Conservation (phyloP, 30 jellyfish, hydroid and myxozoan genomes). For the Chironex yamaguchii region DNA sequence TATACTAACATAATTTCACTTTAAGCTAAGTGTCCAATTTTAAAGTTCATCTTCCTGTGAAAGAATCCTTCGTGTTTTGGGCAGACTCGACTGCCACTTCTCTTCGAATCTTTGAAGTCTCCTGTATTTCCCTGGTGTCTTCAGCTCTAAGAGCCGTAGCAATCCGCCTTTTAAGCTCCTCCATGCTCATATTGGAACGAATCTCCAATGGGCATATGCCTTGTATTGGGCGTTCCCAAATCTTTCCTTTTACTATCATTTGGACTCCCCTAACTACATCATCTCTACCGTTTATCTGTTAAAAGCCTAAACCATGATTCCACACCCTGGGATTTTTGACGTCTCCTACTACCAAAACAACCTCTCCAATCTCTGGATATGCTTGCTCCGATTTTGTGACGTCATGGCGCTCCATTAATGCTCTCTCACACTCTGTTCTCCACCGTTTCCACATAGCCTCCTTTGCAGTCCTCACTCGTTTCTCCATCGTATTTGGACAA, state of each 20-base stretch:
- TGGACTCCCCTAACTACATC: conserved; percentile 43
- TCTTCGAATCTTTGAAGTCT: too few species aligned
- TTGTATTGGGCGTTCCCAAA: conserved; percentile 58
- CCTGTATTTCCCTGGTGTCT: too few species aligned
- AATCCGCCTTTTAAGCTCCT: conserved; percentile 34
- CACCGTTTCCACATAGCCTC: conserved; percentile 49
- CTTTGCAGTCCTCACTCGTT: conserved; percentile 38
- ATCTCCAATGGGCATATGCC: conserved; percentile 41
- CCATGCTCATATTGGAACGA: conserved; percentile 3
- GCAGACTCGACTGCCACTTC: too few species aligned
- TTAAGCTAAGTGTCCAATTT: too few species aligned
- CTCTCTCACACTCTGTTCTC: conserved; percentile 62
- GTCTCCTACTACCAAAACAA: conserved; percentile 41
- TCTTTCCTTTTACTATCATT: conserved; percentile 27
- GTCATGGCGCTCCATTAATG: conserved; percentile 65
- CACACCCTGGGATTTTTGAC: conserved; percentile 12
- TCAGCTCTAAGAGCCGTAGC: not conserved
- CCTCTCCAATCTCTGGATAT: conserved; percentile 57
- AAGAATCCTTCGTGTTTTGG: too few species aligned
- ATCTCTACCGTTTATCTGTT: conserved; percentile 1
- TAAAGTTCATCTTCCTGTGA: too few species aligned
- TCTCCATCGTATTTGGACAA: conserved; percentile 21
- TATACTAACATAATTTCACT: too few species aligned
- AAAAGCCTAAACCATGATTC: conserved; percentile 27
- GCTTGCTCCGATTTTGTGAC: too few species aligned